Percentiles rank a stretch among this genome's conserved stretches.
These are phyloP conservation scores for Stylophora pistillata DNA, from an alignment of 64 coral and sea anemone genomes.

Conservation along the genomic window DNA sequence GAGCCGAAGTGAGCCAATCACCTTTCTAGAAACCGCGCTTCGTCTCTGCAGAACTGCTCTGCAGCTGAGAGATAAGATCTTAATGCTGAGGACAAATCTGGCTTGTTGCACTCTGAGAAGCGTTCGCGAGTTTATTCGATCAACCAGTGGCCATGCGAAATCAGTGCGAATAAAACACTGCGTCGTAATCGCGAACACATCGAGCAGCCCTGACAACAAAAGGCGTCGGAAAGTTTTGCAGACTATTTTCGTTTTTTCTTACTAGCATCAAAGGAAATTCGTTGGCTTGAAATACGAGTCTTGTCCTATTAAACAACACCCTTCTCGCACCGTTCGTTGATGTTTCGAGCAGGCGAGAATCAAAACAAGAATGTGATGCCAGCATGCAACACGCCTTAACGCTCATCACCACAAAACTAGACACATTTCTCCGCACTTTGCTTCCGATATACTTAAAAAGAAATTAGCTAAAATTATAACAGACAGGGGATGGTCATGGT, in stretches of 20 bases:
- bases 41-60: not conserved
- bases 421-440: not conserved
- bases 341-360: slow-evolving; percentile 21
- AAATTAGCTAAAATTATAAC: not conserved
- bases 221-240: not conserved
- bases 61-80: not conserved
- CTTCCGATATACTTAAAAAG: not conserved
- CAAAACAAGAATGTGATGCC: slow-evolving; percentile 31
- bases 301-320: not conserved
- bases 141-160: slow-evolving; percentile 28
- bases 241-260: not conserved
- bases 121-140: slow-evolving; percentile 3
- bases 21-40: not conserved
- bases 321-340: not conserved
- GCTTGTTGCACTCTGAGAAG: not conserved
- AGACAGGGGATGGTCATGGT: not conserved
- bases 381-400: slow-evolving; percentile 8
- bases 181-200: not conserved
- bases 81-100: not conserved
- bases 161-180: slow-evolving; percentile 18
- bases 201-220: not conserved
- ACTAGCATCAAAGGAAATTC: not conserved
- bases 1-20: slow-evolving; percentile 9
- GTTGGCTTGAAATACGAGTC: not conserved
- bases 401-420: not conserved